Conservation (phyloP, 1,140 invertebrate genomes). For the Calliphora vicina region DNA sequence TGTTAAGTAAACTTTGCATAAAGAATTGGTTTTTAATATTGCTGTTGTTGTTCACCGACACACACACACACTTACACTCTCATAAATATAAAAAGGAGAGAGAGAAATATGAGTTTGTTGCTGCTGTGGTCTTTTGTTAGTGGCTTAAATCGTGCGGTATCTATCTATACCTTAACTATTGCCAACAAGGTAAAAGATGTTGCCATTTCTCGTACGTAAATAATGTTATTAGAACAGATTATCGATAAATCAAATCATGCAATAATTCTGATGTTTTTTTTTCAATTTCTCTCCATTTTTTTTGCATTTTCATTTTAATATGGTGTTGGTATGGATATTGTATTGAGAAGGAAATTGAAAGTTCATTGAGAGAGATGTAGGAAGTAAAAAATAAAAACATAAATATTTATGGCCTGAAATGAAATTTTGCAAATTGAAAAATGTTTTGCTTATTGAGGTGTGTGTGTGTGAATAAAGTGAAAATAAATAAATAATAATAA, state of each 20-base stretch:
- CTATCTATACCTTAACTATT: neutral
- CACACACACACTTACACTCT: too few species aligned
- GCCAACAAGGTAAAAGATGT: neutral
- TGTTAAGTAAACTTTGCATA: constrained; percentile 7
- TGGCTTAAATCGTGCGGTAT: neutral
- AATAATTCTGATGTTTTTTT: neutral
- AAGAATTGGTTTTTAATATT: neutral
- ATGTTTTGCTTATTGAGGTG: too few species aligned
- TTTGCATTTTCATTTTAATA: neutral
- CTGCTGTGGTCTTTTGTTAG: neutral
- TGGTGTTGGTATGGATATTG: too few species aligned
- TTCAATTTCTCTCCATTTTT: neutral
- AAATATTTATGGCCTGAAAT: too few species aligned
- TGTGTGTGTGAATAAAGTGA: too few species aligned
- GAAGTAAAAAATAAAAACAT: too few species aligned
- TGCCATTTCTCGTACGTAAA: neutral
- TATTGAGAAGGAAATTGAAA: too few species aligned
- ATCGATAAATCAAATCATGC: neutral
- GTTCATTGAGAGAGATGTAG: too few species aligned
- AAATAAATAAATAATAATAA: too few species aligned
- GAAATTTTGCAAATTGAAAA: too few species aligned
- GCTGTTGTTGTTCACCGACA: neutral
- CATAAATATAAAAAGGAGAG: too few species aligned
- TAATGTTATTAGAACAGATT: neutral
- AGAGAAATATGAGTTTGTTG: neutral